Conservation (phyloP, 2,113 vertebrate genomes). For the Struthio camelus region DNA sequence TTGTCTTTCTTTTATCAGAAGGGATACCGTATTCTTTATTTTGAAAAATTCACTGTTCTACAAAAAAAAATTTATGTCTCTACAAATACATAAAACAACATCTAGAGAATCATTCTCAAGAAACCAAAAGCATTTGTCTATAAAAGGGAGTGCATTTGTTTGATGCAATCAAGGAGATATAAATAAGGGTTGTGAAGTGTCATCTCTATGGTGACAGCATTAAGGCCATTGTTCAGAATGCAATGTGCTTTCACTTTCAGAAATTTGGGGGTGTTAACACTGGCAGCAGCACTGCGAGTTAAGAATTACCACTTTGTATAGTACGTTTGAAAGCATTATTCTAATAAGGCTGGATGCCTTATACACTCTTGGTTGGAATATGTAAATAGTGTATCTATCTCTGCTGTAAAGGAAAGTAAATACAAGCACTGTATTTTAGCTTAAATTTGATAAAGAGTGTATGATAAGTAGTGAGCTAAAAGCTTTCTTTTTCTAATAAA, state of each 20-base stretch:
- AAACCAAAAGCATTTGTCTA: neutral
- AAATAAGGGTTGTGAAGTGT: neutral
- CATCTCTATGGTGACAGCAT: constrained; percentile 12
- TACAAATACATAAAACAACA: neutral
- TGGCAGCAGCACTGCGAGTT: neutral
- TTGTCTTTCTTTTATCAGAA: neutral
- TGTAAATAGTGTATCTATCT: neutral
- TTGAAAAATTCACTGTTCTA: neutral
- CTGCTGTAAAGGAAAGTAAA: neutral
- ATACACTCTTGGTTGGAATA: neutral
- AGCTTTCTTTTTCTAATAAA: constrained; percentile 10
- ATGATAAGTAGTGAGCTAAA: neutral
- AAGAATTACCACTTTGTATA: neutral
- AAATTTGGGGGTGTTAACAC: neutral
- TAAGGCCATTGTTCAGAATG: neutral
- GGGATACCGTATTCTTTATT: neutral
- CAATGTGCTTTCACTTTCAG: neutral
- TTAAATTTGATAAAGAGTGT: neutral
- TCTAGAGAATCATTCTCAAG: neutral
- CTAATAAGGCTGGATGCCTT: neutral
- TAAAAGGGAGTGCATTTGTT: neutral
- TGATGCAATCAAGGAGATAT: constrained; percentile 17
- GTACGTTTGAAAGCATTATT: neutral
- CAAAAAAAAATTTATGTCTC: constrained; percentile 9
- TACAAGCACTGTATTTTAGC: neutral